phyloP scores from a whole-genome alignment of 2,888 invertebrate genomes.

The Zygogramma bicolorata region DNA sequence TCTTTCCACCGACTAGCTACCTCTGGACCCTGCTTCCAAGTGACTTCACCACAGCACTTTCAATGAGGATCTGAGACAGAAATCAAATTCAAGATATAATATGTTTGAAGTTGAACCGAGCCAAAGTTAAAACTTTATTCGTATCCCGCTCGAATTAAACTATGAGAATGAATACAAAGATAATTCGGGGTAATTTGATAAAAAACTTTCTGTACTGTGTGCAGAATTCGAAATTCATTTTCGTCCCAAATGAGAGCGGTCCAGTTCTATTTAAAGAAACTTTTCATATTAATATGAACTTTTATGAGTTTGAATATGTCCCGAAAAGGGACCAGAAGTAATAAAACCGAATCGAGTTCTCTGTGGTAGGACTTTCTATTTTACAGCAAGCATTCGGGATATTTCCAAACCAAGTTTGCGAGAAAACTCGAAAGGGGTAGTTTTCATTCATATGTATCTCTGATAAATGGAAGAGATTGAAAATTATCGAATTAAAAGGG shows the following conservation, averaged over 20 bases:
- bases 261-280: constrained; percentile 14
- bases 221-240: constrained; percentile 17
- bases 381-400: not conserved
- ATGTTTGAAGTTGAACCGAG: not conserved
- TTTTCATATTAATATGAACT: constrained; percentile 24
- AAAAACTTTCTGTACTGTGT: constrained; percentile 12
- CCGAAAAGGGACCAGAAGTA: constrained; percentile 7
- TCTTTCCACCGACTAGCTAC: too few relatives aligned
- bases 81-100: constrained; percentile 5
- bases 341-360: constrained; percentile 5
- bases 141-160: constrained; percentile 5
- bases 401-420: not conserved
- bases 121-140: not conserved
- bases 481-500: too few relatives aligned
- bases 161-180: constrained; percentile 13
- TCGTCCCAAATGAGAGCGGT: constrained; percentile 14
- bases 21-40: too few relatives aligned
- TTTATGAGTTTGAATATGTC: constrained; percentile 19
- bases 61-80: not conserved
- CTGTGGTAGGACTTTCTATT: not conserved
- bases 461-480: too few relatives aligned
- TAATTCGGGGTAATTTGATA: constrained; percentile 13
- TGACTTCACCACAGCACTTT: too few relatives aligned
- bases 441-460: too few relatives aligned
- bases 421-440: too few relatives aligned